Conservation (phyloP, 2,113 vertebrate species). For the Acrocephalus kingi region DNA sequence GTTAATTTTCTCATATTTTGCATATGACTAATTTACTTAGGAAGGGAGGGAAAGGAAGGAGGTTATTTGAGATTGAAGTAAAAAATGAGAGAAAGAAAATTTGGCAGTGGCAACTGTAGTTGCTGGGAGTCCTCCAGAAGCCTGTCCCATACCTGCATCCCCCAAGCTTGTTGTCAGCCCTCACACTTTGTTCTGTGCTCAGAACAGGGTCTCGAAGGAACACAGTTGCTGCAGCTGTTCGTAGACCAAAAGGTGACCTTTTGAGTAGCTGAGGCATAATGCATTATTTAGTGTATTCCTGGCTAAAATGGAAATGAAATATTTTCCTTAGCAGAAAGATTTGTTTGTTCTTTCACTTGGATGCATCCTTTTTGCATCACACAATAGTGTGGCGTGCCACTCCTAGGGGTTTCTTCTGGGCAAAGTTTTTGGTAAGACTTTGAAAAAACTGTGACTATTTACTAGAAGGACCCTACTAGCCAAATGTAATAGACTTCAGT, state of each 20-base stretch:
- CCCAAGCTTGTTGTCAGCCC: neutral
- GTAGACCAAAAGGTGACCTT: conserved; percentile 18
- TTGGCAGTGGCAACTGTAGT: neutral
- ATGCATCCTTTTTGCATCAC: neutral
- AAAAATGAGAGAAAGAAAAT: neutral
- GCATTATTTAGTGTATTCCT: conserved; percentile 48
- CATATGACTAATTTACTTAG: neutral
- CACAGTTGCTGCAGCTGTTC: neutral
- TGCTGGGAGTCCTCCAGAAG: neutral
- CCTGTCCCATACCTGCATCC: neutral
- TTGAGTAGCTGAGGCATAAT: neutral
- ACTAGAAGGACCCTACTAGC: neutral
- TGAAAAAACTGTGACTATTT: neutral
- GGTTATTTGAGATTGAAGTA: neutral
- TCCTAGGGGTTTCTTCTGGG: neutral
- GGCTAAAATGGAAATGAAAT: conserved; percentile 16
- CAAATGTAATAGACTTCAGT: neutral
- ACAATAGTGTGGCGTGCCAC: rapidly evolving
- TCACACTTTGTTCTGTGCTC: neutral
- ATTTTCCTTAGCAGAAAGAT: neutral
- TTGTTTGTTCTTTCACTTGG: conserved; percentile 12
- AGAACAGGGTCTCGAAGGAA: neutral
- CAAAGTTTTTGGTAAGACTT: neutral
- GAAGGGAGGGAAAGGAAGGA: neutral
- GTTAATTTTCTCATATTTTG: conserved; percentile 24